Conservation (phyloP, 2,888 invertebrate species). For the Neoaliturus tenellus region DNA sequence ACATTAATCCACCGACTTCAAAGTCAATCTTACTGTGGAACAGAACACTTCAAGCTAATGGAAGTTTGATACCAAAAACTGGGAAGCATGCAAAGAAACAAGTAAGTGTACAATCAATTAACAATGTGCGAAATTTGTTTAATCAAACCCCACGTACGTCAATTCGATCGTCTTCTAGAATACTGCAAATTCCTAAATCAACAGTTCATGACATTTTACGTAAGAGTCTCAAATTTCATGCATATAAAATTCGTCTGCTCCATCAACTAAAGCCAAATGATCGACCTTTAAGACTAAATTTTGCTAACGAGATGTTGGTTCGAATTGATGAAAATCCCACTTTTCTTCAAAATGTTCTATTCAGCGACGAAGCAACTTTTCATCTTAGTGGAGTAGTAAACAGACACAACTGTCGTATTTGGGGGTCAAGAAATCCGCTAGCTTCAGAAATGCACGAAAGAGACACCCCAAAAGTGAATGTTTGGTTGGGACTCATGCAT, state of each 20-base stretch:
- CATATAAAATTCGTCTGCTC: not conserved
- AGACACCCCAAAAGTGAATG: conserved; percentile 33
- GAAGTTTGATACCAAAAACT: conserved; percentile 23
- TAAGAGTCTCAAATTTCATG: not conserved
- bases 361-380: conserved; percentile 21
- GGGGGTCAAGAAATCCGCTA: not conserved
- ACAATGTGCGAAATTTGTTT: conserved; percentile 11
- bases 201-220: not conserved
- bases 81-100: not conserved
- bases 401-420: conserved; percentile 6
- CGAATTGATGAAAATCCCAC: not conserved
- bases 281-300: not conserved
- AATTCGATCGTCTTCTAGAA: not conserved
- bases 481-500: not conserved
- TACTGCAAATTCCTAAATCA: not conserved
- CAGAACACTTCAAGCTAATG: conserved; percentile 29
- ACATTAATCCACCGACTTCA: conserved; percentile 5
- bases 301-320: conserved; percentile 6
- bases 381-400: conserved; percentile 13
- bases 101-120: conserved; percentile 13
- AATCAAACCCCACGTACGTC: conserved; percentile 13
- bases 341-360: conserved; percentile 18
- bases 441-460: conserved; percentile 4
- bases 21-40: conserved; percentile 30
- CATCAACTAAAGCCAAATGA: not conserved